Evolutionary conservation across 2,113 vertebrate species (phyloP), one percentile per base, ranked within the genome.

Genomic region (Microcebus murinus): DNA sequence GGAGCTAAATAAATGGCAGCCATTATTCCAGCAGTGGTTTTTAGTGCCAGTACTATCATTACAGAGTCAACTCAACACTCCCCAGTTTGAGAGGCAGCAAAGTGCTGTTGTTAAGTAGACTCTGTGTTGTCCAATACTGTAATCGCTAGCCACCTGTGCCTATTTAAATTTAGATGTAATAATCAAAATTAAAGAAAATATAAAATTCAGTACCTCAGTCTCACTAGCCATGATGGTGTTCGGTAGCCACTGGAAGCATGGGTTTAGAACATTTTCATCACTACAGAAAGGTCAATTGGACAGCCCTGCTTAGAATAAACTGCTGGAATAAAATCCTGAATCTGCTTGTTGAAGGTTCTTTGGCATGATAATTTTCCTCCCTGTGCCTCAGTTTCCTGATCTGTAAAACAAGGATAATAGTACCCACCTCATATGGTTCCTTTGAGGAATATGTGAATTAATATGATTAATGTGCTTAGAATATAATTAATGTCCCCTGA

Each of bases 371-470:
- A 61, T 59, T 88, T 18, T 1, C 29, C 29, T 76, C 65, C 39
- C 71, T 48, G 1, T 79, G 31, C 29, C 52, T 81, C 4, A 4
- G 52, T 79, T 79, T 52, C 29, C 83, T 86, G 52, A 71, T 71
- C 59, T 67, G 4, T 65, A 73, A 95, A 90, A 89, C 57, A 67
- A 83, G 6, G 4, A 74, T 36, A 87, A 84, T 2, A 84, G 50
- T 34, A 23, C 11, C 50, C 31, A 50, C 20, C 36, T 71, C 9
- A 29, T 27, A 9, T 7, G 13, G 34, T 18, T 74, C 36, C 42
- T 87, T 70, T 65, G 45, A 94, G 61, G 29, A 93, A 23, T n/a
- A 85, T 18, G 39, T 52, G 20, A 93, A 25, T 55, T 83, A 81
- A 45, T 61, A 8, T 36, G 71, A 83, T 45, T n/a, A 65, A 87